Base-by-base conservation (phyloP, 2,113 vertebrate genomes). In the Apodemus sylvaticus region DNA sequence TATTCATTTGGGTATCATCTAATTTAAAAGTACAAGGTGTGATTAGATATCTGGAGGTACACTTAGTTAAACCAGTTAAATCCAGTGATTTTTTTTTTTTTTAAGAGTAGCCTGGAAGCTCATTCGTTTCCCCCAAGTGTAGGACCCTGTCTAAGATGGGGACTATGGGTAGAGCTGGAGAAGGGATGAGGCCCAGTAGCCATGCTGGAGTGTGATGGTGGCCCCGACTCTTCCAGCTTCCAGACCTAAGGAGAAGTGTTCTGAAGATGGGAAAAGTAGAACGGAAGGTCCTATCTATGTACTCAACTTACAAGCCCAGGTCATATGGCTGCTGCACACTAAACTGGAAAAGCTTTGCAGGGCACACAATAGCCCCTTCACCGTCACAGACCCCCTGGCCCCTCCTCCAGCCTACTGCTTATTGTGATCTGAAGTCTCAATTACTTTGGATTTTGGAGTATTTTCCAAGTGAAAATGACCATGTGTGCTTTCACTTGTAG, bases 1-100 rank as follows among this genome's bases (percentile, higher is more conserved):
- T 45, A 81, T 53, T 24, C 48, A 85, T 85, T 82, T 79, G 39
- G 31, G 0, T 7, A n/a, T 95, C 78, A 71, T 89, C 45, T 94
- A 81, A 90, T 77, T 91, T 20, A 70, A 91, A 95, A 93, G 90
- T 45, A 8, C 20, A 89, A 83, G 94, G 31, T 83, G 62, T 92
- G 20, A 87, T 70, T 79, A 42, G 42, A 24, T 36, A n/a, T 51
- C 86, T 29, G 3, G 70, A 51, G 58, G 53, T 42, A 74, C 73
- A 7, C 24, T 62, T 4, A 66, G 60, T 95, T 19, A 88, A 92
- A 82, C 4, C n/a, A 77, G 53, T 86, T 73, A 82, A 82, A 94
- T 78, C 77, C 5, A 20, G 12, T 31, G 55, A 7, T 14, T 55
- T 39, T n/a, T 62, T 83, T 45, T 31, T 48, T 31, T 51, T 42